Conservation (phyloP, 2,888 invertebrate species). For the Andrena hattorfiana region DNA sequence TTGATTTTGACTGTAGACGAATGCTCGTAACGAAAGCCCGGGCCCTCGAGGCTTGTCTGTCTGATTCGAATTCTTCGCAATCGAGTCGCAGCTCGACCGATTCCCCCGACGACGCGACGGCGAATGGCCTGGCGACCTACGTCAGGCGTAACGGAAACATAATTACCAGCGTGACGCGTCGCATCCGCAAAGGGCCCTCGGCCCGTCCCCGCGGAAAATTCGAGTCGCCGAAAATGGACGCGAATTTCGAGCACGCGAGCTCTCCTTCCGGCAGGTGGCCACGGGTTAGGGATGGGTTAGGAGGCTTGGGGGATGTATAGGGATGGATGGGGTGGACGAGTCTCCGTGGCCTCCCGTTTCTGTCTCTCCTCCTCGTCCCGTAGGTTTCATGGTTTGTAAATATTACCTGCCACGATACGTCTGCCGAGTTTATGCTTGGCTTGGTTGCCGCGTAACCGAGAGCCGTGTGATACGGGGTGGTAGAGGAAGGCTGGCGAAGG, state of each 20-base stretch:
- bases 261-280: slow-evolving; percentile 50
- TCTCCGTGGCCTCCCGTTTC: slow-evolving; percentile 44
- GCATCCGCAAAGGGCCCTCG: slow-evolving; percentile 4
- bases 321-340: slow-evolving; percentile 34
- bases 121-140: not conserved
- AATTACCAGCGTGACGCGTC: slow-evolving; percentile 34
- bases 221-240: slow-evolving; percentile 54
- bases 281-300: slow-evolving; percentile 31
- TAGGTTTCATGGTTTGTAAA: slow-evolving; percentile 82
- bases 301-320: not conserved
- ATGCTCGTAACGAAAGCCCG: too few relatives aligned
- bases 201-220: slow-evolving; percentile 51
- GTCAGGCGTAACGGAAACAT: slow-evolving; percentile 27
- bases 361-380: slow-evolving; percentile 36
- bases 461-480: slow-evolving; percentile 76
- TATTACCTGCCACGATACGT: slow-evolving; percentile 80
- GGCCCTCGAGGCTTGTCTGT: too few relatives aligned
- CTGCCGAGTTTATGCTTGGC: slow-evolving; percentile 81
- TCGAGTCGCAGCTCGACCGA: not conserved
- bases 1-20: not conserved
- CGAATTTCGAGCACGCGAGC: slow-evolving; percentile 20
- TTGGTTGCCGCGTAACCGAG: slow-evolving; percentile 80
- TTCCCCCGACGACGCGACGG: not conserved
- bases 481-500: slow-evolving; percentile 41
- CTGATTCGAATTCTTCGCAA: not conserved